Evolutionary conservation across 37 sponge, comb jelly and placozoan genomes (phyloP), one percentile per base, ranked within the genome.

Genomic region (Agelas oroides): DNA sequence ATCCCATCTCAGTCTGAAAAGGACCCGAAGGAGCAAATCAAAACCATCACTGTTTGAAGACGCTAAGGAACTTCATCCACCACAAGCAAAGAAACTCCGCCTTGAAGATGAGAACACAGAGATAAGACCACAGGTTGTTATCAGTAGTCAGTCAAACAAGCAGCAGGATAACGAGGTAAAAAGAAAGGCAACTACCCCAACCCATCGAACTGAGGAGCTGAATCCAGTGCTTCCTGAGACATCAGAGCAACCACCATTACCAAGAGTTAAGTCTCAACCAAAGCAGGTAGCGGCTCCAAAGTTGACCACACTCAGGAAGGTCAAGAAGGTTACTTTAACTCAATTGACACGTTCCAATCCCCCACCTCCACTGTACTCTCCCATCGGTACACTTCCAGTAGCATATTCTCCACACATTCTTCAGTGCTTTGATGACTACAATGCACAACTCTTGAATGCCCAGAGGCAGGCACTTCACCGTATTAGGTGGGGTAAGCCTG

Each of bases 401-500:
- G 30, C 28, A 32, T 54, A 75, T 24, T 56, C 77, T 18, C 37
- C 65, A 35, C 20, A 53, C 16, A 57, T 81, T 36, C 35, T 79
- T 6, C 21, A 55, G 33, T n/a, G 61, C 1, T 77, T 77, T 39
- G 37, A 77, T 36, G 37, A 36, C 63, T 77, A 77, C 37, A 59
- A 59, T 36, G n/a, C 37, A 32, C 78, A 77, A 61, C 78, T 77
- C 16, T 19, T 8, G 19, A 12, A 21, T 19, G 63, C 63, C 58
- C 78, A 77, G 63, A 62, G 39, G 11, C 37, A 61, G 33, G 63
- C 34, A 13, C 18, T 62, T 24, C 8, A 35, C 0, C 37, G 78
- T 33, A 33, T 77, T 1, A 36, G 14, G 8, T 77, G 78, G 78
- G 64, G 78, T 8, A 12, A 25, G 32, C 78, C 78, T 61, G 16